Conservation (phyloP, 2,113 vertebrate species). For the Calypte anna region DNA sequence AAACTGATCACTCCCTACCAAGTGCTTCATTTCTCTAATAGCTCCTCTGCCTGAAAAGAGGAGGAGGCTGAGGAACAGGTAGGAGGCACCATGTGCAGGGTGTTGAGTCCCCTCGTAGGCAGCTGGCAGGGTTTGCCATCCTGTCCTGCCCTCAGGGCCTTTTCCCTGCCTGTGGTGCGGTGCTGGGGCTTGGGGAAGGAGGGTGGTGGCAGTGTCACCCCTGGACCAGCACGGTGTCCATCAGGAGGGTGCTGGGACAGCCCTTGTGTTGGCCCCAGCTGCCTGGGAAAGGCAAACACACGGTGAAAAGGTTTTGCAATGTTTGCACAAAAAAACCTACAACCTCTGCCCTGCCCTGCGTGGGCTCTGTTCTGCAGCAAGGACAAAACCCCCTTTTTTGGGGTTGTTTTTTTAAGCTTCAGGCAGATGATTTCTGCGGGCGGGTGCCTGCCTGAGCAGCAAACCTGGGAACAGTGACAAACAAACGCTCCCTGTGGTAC, state of each 20-base stretch:
- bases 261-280: rapidly evolving
- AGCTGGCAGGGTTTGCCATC: too few species aligned
- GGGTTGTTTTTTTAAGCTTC: not conserved
- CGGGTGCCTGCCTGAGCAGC: not conserved
- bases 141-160: too few species aligned
- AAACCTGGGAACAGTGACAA: too few species aligned
- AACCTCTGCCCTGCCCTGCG: rapidly evolving
- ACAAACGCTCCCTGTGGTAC: not conserved
- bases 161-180: too few species aligned
- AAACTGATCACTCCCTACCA: not conserved
- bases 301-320: rapidly evolving
- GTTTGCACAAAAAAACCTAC: not conserved
- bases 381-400: too few species aligned
- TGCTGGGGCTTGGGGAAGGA: too few species aligned
- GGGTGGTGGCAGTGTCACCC: too few species aligned
- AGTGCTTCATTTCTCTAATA: not conserved
- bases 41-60: not conserved
- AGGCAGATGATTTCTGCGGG: not conserved
- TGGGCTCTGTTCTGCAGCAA: rapidly evolving
- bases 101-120: not conserved
- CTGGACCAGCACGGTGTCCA: not conserved
- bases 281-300: rapidly evolving
- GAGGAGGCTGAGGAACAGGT: not conserved
- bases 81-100: rapidly evolving
- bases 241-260: not conserved